Base-by-base conservation (phyloP, 1,140 invertebrate species). In the Cyclina sinensis region DNA sequence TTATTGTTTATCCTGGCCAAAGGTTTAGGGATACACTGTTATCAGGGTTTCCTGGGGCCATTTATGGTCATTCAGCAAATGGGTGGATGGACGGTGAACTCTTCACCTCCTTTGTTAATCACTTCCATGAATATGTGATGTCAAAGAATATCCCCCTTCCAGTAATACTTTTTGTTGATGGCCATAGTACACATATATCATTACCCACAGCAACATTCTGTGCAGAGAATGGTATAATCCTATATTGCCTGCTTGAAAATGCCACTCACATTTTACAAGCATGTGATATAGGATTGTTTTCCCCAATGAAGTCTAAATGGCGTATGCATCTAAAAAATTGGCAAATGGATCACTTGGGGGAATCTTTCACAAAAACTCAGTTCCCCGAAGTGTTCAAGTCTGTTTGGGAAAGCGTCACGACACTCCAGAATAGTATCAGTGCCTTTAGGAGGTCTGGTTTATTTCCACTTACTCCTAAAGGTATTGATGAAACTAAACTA, bases 101-200 rank as follows among this genome's bases (percentile, higher is more conserved):
- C n/a, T n/a, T n/a, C n/a, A n/a, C n/a, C n/a, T n/a, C n/a, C n/a
- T n/a, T n/a, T n/a, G n/a, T n/a, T n/a, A n/a, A n/a, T n/a, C n/a
- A n/a, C n/a, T n/a, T n/a, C n/a, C n/a, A n/a, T n/a, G n/a, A n/a
- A n/a, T n/a, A n/a, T n/a, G 35, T 83, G 11, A 11, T 1, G 11
- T 16, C 39, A 11, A 39, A 27, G 4, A 7, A 11, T 7, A 65
- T 83, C 2, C 16, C 48, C 14, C 46, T 35, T 14, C 86, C 86
- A 18, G 76, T 88, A 14, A 32, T 89, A 21, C 30, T 89, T 0
- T 51, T 57, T 57, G 62, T 89, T 0, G 79, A 89, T 76, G 87
- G 88, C 14, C 88, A 89, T 37, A 27, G 14, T 1, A 89, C 80
- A 5, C 88, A 84, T n/a, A 9, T 5, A 18, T 65, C 59, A 9